Evolutionary conservation across 2,113 vertebrate genomes (phyloP), one percentile per base, ranked within the genome.

Genomic region (Nothocercus nigrocapillus): DNA sequence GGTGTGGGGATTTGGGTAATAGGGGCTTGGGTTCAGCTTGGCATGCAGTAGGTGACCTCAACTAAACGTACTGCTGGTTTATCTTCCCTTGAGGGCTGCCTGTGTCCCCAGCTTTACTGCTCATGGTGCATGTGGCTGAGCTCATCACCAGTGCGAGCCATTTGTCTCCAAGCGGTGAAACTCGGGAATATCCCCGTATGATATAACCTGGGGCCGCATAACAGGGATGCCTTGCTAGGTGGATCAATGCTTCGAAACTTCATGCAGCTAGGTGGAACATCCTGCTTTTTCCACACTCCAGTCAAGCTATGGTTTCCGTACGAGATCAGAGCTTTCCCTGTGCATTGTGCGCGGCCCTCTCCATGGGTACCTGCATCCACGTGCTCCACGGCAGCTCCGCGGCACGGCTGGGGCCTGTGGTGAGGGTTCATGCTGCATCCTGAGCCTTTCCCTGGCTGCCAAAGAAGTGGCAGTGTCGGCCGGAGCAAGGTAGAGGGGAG

Each of bases 131-230:
- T 27, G 24, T 76, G 66, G 25, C 3, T 9, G 54, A 64, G 63
- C 11, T 34, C 30, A 3, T 44, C 70, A 32, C 28, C 27, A 3
- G 17, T 27, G 54, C 47, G 7, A 82, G n/a, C 18, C 5, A 30
- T 34, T 82, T 4, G 4, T 72, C 45, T 63, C 38, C 15, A 47
- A 49, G 28, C 47, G 6, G n/a, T n/a, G 58, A 28, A 79, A 10
- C 1, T 54, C 12, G 53, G n/a, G 21, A 51, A 19, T 54, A 24
- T n/a, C 9, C 34, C 14, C 13, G 28, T 61, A 62, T 45, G 24
- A 3, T 64, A 14, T 1, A 18, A 27, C 9, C 16, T 42, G 59
- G 15, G 3, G 18, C 63, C 3, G 58, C 9, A 0, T 30, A 40
- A 4, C 2, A 8, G 40, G 24, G 62, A 6, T 80, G n/a, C 5